Conservation (phyloP, 2,797 vertebrate genomes). For the Manis crassicaudata region DNA sequence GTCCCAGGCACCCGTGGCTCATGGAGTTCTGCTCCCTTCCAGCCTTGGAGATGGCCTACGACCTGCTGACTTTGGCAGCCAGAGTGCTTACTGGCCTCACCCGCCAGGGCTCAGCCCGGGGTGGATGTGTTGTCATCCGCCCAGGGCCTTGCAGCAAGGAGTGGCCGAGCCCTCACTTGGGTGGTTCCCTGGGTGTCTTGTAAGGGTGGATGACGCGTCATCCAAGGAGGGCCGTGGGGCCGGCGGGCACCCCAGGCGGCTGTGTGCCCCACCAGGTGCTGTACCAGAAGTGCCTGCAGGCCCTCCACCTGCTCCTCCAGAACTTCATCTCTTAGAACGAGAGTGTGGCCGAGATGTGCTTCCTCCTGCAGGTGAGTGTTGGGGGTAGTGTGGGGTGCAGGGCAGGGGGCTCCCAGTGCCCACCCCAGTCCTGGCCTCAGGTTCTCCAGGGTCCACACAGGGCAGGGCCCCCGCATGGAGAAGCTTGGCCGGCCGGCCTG, state of each 20-base stretch:
- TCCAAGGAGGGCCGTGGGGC: neutral
- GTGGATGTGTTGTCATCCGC: rapidly evolving
- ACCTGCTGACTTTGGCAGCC: no score
- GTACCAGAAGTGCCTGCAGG: neutral
- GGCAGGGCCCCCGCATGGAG: rapidly evolving
- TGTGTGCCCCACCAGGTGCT: neutral
- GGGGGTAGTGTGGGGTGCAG: rapidly evolving
- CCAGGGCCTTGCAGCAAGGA: neutral
- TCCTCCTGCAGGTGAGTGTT: constrained; percentile 66
- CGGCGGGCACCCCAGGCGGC: no score
- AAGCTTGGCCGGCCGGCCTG: no score
- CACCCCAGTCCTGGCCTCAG: neutral
- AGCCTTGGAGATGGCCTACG: no score
- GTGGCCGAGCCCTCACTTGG: rapidly evolving
- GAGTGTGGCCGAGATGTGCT: constrained; percentile 59
- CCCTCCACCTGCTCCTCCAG: constrained; percentile 41
- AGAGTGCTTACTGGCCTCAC: no score
- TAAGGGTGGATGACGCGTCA: rapidly evolving
- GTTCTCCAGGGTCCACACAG: rapidly evolving
- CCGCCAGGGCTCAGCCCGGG: rapidly evolving
- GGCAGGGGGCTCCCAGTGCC: neutral
- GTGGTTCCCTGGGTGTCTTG: rapidly evolving
- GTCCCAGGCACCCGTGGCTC: no score
- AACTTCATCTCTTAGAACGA: constrained; percentile 45
- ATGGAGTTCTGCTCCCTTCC: no score